Base-by-base conservation (phyloP, 2,888 invertebrate species). In the Drosophila paramelanica region DNA sequence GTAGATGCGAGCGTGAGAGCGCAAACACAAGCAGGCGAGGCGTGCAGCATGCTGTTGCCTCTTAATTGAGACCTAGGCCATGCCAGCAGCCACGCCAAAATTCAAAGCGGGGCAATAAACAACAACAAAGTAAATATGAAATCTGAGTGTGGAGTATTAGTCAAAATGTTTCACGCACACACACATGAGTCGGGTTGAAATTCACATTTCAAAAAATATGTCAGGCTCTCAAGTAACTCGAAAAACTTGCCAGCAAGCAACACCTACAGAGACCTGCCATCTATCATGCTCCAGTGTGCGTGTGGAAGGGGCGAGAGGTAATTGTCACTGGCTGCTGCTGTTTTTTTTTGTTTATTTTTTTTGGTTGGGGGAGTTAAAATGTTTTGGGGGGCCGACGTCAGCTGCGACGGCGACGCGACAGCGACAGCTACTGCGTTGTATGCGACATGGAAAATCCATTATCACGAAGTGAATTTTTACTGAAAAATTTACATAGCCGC, bases 391-490 rank as follows among this genome's bases (percentile, higher is more conserved):
- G 53, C 59, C 65, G 68, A 50, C 59, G 77, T 62, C 65, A 42
- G 36, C 59, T 52, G 60, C 55, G 56, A 41, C 61, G 39, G 61
- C 51, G 39, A 23, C 49, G 55, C 47, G 38, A 60, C 75, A n/a
- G 68, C 55, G 59, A 69, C 70, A 46, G 59, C 71, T 57, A 70
- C 74, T 23, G 70, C 85, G 77, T 64, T 88, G 83, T 89, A 89
- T 89, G 90, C 90, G 90, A 89, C 89, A 89, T 90, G 90, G 88
- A 89, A 89, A 89, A 89, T 88, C 89, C 89, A 89, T 89, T 89
- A 89, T 89, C 89, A 85, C 90, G 79, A 89, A 89, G 88, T 85
- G 83, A 84, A 84, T 88, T 84, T 84, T 88, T 88, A 84, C 89
- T 86, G 78, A 84, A 88, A 88, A 84, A 84, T 84, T 84, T 84